Base-by-base conservation (phyloP, 2,888 invertebrate species). In the Hymenopus coronatus region DNA sequence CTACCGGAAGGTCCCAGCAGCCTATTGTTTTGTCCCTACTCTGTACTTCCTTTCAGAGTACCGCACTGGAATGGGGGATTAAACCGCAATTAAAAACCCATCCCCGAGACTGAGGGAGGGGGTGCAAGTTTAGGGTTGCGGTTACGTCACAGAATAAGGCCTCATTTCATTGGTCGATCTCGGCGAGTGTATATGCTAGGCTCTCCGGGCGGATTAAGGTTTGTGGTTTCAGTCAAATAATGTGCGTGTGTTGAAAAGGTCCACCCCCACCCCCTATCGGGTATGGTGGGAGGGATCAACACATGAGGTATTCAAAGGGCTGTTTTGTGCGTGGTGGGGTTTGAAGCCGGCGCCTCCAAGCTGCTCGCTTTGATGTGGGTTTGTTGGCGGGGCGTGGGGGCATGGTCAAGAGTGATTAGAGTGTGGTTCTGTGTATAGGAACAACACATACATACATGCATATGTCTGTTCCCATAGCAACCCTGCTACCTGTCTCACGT, bases 41-140 rank as follows among this genome's bases (percentile, higher is more conserved):
- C 14, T 70, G 54, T 70, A 70, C 54, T 70, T 70, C 54, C 54
- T 70, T 70, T 70, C 54, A 70, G 20, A 70, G 6, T 25, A 25
- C 54, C 54, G 54, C 54, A 4, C 54, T 70, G 54, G 54, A 20
- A 70, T 70, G 54, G 12, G 27, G 30, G 82, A 82, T 82, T 82
- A 82, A 82, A 82, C 87, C 87, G n/a, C 87, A 87, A 87, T 87
- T 87, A 87, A 87, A 87, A 87, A 82, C 30, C 86, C 25, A 70
- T 81, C 81, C 28, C 81, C 54, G 54, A 70, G 54, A 70, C 54
- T 70, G 54, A 70, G 54, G 54, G 54, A 70, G 14, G 54, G 54
- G 54, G 54, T 70, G 54, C 54, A 70, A 70, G 54, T 70, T 70
- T 70, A 70, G 54, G 54, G 54, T 70, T 70, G 54, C 25, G 54